These are phyloP conservation scores for Bombus vancouverensis DNA, from an alignment of 1,140 invertebrate genomes.

Conservation along the genomic window DNA sequence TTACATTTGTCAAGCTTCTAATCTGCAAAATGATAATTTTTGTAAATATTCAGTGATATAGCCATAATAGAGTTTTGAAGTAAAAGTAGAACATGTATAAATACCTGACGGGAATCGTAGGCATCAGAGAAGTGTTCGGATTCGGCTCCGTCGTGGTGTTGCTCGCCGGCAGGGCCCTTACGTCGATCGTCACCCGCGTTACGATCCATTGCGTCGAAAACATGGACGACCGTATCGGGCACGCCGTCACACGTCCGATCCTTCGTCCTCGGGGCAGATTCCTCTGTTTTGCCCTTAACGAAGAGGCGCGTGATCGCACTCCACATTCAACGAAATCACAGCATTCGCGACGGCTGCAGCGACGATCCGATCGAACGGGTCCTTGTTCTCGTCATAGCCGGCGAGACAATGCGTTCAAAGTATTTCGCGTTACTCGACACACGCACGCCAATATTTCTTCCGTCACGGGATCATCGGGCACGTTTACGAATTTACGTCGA, in stretches of 20 bases:
- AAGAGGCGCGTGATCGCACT: conserved; percentile 80
- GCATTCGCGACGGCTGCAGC: conserved; percentile 26
- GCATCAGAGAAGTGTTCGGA: conserved; percentile 75
- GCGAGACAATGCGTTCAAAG: neutral
- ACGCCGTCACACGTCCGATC: conserved; percentile 68
- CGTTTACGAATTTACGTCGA: neutral
- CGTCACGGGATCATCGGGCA: conserved; percentile 8
- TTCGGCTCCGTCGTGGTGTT: conserved; percentile 69
- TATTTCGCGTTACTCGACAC: neutral
- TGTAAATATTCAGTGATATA: neutral
- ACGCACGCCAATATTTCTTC: neutral
- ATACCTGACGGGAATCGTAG: conserved; percentile 78
- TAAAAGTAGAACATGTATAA: neutral
- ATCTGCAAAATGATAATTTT: neutral
- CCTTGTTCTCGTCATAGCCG: conserved; percentile 70
- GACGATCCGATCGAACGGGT: conserved; percentile 47
- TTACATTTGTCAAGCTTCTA: neutral
- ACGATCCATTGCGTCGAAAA: conserved; percentile 82
- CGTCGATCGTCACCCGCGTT: conserved; percentile 80
- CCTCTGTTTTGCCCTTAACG: conserved; percentile 75
- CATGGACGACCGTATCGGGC: conserved; percentile 79
- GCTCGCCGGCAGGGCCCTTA: conserved; percentile 69
- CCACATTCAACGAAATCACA: conserved; percentile 78
- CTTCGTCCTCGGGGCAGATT: conserved; percentile 64
- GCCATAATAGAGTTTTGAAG: too few species aligned